These are phyloP conservation scores for Procambarus virginalis DNA, from an alignment of 1,140 invertebrate genomes.

Conservation along the genomic window DNA sequence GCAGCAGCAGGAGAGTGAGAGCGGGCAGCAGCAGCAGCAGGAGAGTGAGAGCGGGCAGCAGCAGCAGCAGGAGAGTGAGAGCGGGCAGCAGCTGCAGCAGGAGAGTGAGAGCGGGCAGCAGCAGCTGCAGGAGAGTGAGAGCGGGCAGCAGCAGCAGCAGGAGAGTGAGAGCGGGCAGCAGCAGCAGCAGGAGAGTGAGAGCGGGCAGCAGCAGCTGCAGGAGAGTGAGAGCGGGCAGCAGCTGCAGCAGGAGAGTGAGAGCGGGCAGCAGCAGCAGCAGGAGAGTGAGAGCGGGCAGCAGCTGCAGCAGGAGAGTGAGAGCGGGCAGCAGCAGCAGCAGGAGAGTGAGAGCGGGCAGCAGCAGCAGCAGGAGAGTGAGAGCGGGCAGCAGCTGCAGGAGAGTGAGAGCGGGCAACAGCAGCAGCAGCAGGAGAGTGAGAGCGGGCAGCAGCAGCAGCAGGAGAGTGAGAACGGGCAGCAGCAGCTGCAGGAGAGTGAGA, in stretches of 20 bases:
- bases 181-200: neutral
- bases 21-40: neutral
- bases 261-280: neutral
- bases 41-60: neutral
- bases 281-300: neutral
- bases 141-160: slow-evolving; percentile 7
- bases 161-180: too few relatives aligned
- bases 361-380: neutral
- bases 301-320: neutral
- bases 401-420: neutral
- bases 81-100: neutral
- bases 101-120: neutral
- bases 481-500: too few relatives aligned
- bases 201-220: neutral
- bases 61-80: neutral
- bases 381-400: neutral
- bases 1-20: neutral
- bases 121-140: slow-evolving; percentile 17
- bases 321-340: neutral
- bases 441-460: neutral
- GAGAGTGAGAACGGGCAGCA: slow-evolving; percentile 22
- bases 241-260: neutral
- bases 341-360: neutral
- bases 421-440: neutral
- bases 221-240: too few relatives aligned